Evolutionary conservation across 2,888 invertebrate species (phyloP), one percentile per base, ranked within the genome.

Genomic region (Drosophila rubida): DNA sequence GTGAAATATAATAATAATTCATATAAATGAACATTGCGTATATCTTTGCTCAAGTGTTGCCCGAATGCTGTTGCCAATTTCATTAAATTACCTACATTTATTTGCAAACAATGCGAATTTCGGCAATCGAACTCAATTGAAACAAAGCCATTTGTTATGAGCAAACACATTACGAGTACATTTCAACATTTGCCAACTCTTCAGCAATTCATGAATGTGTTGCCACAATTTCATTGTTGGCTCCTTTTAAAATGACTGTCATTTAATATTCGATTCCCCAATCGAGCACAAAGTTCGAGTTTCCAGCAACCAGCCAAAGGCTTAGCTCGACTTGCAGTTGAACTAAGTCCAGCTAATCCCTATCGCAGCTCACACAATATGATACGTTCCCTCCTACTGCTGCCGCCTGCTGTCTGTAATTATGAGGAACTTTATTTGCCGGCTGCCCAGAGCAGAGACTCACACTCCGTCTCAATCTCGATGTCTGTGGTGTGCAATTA

Each of bases 401-500:
- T 4, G n/a, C 4, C 7, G 2, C 7, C n/a, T n/a, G n/a, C 9
- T 14, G n/a, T 16, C 9, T 30, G 9, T 30, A 53, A 41, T 53
- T 41, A 41, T 13, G 6, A 5, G 14, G 32, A 41, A 30, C 48
- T 37, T 54, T 32, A 62, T 22, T 49, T 50, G 37, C 45, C 70
- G 62, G 62, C 58, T 69, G 23, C 37, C 44, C 57, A 62, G 11
- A 32, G 6, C 2, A 1, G 19, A 19, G 19, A 58, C 61, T 57
- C 39, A 22, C 60, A 60, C 19, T 3, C 19, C 19, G 23, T n/a
- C 35, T 7, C 32, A n/a, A 32, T 32, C 11, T 27, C 13, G 7
- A 37, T 71, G 61, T 49, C 51, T 16, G 25, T 41, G 49, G 41
- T 8, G 39, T 39, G 19, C 76, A 72, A 54, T 72, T 69, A 72